A percentile compares a stretch with the other conserved stretches of the same genome.
These are phyloP conservation scores for Frieseomelitta varia DNA, from an alignment of 1,140 invertebrate genomes.

Conservation along the genomic window DNA sequence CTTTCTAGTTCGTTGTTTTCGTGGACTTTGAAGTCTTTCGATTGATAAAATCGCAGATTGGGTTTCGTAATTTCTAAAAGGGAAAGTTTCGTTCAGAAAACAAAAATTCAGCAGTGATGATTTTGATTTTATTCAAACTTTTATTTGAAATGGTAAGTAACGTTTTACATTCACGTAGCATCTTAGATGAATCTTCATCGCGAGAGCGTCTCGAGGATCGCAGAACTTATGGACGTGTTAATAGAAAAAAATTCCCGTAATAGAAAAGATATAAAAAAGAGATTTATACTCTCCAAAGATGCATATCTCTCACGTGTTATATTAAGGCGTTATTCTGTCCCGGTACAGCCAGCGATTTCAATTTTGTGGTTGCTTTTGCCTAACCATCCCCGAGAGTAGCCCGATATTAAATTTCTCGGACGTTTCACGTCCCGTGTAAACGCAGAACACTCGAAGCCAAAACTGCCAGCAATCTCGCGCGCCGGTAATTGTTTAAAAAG, in stretches of 20 bases:
- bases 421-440: conserved; percentile 9
- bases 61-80: neutral
- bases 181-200: neutral
- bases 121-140: no score
- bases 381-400: conserved; percentile 11
- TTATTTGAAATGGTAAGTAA: no score
- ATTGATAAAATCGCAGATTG: neutral
- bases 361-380: conserved; percentile 24
- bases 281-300: conserved; percentile 34
- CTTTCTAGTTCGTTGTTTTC: no score
- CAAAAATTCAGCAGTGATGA: no score
- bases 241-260: conserved; percentile 39
- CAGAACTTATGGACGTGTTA: conserved; percentile 24
- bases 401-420: conserved; percentile 46
- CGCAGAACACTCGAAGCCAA: neutral
- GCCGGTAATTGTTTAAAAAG: no score
- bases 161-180: neutral
- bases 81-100: neutral
- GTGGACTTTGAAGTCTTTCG: neutral
- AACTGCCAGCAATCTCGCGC: neutral
- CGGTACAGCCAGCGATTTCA: conserved; percentile 20
- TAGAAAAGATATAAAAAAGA: conserved; percentile 25
- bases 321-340: conserved; percentile 17
- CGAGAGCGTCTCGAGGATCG: neutral
- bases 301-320: conserved; percentile 4